phyloP scores from a whole-genome alignment of 2,797 vertebrate species.

The Phyllotis vaccarum region DNA sequence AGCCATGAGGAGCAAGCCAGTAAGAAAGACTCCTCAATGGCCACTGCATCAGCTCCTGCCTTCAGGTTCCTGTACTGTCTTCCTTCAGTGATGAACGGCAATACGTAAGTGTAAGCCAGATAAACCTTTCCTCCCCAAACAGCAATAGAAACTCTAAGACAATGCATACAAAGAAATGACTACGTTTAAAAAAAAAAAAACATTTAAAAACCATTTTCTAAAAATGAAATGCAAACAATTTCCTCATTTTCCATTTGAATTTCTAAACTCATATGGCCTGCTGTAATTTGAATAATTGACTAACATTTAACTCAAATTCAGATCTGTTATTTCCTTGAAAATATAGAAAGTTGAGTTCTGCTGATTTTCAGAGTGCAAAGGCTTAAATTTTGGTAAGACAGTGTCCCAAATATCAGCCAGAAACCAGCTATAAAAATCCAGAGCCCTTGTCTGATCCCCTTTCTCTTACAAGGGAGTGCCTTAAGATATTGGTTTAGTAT shows the following conservation, averaged over 20 bases:
- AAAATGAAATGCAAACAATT: slow-evolving; percentile 33
- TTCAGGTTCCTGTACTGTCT: neutral
- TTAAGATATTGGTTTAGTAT: slow-evolving; percentile 61
- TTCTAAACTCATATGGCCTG: neutral
- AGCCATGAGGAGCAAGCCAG: neutral
- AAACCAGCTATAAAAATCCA: slow-evolving; percentile 70
- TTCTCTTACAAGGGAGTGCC: slow-evolving; percentile 47
- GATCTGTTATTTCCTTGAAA: slow-evolving; percentile 11
- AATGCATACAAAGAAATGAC: neutral
- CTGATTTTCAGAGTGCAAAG: slow-evolving; percentile 63
- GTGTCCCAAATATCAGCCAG: slow-evolving; percentile 45
- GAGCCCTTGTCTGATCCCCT: slow-evolving; percentile 65
- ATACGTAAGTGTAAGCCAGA: neutral
- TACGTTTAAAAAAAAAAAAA: neutral
- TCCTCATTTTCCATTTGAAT: neutral
- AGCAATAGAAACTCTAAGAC: neutral
- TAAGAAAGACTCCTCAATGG: neutral
- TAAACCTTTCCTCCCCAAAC: neutral
- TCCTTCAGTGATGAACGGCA: neutral
- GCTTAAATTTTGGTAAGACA: slow-evolving; percentile 8
- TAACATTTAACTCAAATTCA: slow-evolving; percentile 66
- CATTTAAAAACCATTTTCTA: neutral
- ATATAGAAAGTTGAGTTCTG: slow-evolving; percentile 9
- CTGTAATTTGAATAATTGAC: slow-evolving; percentile 44
- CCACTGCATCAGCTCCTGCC: neutral